phyloP scores from a whole-genome alignment of 1,140 invertebrate species.

The Leptinotarsa lineolata region DNA sequence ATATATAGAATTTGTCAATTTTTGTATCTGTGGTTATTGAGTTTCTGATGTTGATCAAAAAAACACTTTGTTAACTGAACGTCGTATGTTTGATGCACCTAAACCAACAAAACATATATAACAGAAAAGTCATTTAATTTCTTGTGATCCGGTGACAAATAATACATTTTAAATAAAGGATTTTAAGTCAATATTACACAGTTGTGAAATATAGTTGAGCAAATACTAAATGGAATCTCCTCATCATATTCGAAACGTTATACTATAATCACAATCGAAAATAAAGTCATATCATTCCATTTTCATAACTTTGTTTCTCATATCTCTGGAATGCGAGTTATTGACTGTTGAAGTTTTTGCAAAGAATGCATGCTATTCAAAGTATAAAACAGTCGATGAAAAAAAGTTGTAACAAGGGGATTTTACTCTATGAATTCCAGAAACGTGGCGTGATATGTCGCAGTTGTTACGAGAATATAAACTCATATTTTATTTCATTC shows the following conservation, averaged over 20 bases:
- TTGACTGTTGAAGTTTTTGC: background rate
- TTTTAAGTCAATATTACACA: background rate
- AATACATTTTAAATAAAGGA: background rate
- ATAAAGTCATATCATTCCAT: background rate
- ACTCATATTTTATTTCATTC: background rate
- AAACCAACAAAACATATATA: too few species aligned
- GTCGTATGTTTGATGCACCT: too few species aligned
- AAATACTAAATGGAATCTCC: background rate
- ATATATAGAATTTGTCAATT: too few species aligned
- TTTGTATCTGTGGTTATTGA: too few species aligned
- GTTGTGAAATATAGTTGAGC: background rate
- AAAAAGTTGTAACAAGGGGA: background rate
- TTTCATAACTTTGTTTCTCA: background rate
- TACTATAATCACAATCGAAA: background rate
- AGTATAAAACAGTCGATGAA: background rate
- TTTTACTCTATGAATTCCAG: background rate
- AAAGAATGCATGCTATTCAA: background rate
- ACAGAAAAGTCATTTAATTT: too few species aligned
- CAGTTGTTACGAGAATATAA: constrained; percentile 3
- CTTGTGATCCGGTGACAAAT: too few species aligned
- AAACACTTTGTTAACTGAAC: too few species aligned
- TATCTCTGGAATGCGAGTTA: background rate
- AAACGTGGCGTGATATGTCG: background rate
- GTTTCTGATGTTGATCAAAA: too few species aligned
- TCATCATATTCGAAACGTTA: background rate